phyloP scores from a whole-genome alignment of 2,113 vertebrate genomes.

The Gambusia affinis region DNA sequence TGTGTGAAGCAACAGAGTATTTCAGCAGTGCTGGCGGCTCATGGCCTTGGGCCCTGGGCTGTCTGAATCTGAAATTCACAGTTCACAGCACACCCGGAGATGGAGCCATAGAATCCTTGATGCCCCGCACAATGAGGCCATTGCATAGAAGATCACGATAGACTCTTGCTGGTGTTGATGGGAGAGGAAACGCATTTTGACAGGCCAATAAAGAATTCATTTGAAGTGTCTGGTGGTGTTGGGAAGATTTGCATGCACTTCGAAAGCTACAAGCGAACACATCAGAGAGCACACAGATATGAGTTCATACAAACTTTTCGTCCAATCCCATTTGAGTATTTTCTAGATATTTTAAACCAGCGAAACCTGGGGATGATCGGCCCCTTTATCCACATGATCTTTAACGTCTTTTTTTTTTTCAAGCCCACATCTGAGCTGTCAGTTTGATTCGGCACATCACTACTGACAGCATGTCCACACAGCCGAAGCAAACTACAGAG shows the following conservation, averaged over 20 bases:
- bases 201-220: conserved; percentile 81
- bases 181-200: conserved; percentile 77
- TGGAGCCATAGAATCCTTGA: conserved; percentile 65
- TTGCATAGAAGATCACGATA: conserved; percentile 70
- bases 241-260: conserved; percentile 71
- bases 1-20: conserved; percentile 76
- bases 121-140: conserved; percentile 74
- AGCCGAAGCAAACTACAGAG: conserved; percentile 43
- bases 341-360: conserved; percentile 38
- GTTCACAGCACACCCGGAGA: conserved; percentile 74
- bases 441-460: conserved; percentile 53
- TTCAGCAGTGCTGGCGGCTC: conserved; percentile 64
- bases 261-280: conserved; percentile 49
- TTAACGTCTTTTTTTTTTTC: conserved; percentile 1
- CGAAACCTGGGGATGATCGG: conserved; percentile 34
- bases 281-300: conserved; percentile 31
- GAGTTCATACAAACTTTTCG: conserved; percentile 28
- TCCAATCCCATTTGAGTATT: conserved; percentile 29
- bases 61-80: conserved; percentile 79
- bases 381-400: conserved; percentile 39
- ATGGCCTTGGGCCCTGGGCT: conserved; percentile 70
- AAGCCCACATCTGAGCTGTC: conserved; percentile 29
- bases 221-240: conserved; percentile 77
- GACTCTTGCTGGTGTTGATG: conserved; percentile 72
- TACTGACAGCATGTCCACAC: conserved; percentile 48